phyloP scores from a whole-genome alignment of 2,113 vertebrate species.

The Mungos mungo region DNA sequence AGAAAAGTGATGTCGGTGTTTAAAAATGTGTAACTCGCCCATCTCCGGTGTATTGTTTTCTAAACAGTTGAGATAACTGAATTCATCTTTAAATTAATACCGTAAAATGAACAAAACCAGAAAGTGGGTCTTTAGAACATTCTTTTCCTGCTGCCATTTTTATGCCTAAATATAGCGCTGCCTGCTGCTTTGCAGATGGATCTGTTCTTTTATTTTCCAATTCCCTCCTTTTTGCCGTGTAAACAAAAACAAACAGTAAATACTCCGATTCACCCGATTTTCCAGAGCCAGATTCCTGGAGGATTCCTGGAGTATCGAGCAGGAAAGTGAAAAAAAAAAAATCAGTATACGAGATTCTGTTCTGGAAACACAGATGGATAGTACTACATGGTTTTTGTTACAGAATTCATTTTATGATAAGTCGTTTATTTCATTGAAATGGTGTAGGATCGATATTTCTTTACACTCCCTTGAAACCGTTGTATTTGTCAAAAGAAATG shows the following conservation, averaged over 20 bases:
- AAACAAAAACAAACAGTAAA: conserved; percentile 1
- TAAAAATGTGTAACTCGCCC: conserved; percentile 48
- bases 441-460: background rate
- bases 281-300: background rate
- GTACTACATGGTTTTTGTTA: conserved; percentile 42
- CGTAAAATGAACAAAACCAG: conserved; percentile 1
- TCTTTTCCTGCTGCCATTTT: background rate
- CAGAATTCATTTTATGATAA: conserved; percentile 34
- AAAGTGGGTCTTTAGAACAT: background rate
- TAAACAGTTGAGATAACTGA: background rate
- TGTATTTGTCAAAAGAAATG: background rate
- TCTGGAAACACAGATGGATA: background rate
- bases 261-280: background rate
- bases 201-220: background rate
- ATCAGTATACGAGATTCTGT: background rate
- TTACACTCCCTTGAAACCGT: background rate
- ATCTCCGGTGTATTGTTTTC: background rate
- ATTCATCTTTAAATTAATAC: conserved; percentile 39
- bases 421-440: background rate
- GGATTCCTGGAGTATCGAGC: background rate
- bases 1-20: conserved; percentile 52
- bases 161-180: background rate
- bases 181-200: background rate
- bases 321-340: background rate
- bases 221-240: conserved; percentile 16